Evolutionary conservation across 1,140 invertebrate genomes (phyloP).

Genomic region (Parapsyche elsis): DNA sequence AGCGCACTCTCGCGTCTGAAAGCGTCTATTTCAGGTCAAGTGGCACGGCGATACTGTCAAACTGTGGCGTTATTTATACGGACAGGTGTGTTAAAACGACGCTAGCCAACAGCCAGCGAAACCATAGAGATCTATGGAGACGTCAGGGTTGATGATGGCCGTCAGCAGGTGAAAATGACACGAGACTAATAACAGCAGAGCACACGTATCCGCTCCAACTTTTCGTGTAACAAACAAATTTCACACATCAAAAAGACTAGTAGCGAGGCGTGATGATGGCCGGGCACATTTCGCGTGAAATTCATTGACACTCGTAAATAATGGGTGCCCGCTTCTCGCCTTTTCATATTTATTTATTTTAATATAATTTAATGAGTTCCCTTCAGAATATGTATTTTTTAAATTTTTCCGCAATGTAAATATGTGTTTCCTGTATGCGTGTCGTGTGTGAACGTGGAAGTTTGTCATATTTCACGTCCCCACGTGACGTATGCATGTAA

Average conservation of each 20-base stretch:
- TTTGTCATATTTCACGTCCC: too few relatives aligned
- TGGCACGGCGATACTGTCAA: too few relatives aligned
- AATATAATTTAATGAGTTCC: background rate
- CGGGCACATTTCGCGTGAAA: background rate
- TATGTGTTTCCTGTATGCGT: too few relatives aligned
- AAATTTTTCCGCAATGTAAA: too few relatives aligned
- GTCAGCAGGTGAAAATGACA: conserved; percentile 7
- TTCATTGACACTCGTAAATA: background rate
- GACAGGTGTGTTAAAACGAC: background rate
- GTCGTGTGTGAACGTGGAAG: too few relatives aligned
- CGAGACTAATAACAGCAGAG: background rate
- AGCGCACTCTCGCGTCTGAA: too few relatives aligned
- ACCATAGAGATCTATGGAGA: conserved; percentile 16
- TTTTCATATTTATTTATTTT: background rate
- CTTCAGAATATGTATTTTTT: too few relatives aligned
- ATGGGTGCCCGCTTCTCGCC: background rate
- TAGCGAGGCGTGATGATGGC: too few relatives aligned
- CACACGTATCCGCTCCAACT: background rate
- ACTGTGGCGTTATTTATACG: conserved; percentile 13
- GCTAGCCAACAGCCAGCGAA: background rate
- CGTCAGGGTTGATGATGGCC: background rate
- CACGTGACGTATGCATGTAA: too few relatives aligned
- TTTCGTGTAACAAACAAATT: background rate
- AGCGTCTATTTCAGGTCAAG: too few relatives aligned
- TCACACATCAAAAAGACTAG: background rate